Evolutionary conservation across 23 tunicate species (phyloP), one percentile per base, ranked within the genome.

Genomic region (Oikopleura dioica): DNA sequence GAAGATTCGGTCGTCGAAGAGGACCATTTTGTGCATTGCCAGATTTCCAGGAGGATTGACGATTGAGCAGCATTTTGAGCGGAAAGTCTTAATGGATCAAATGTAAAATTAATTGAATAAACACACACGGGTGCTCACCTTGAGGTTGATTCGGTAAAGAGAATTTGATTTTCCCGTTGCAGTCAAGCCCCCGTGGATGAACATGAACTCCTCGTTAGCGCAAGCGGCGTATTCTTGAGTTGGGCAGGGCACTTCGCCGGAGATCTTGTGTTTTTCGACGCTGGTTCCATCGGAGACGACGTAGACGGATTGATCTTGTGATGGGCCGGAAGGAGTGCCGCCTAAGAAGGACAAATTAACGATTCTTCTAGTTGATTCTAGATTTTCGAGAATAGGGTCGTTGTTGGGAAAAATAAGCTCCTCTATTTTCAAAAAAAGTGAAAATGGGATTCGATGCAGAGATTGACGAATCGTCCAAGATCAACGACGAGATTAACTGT

Each of bases 1-100:
- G 72, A 16, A 63, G 4, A 63, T 2, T 2, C 26, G 30, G 30
- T 28, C 33, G 4, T 63, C 26, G 32, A 63, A 23, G 4, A 2
- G 32, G 5, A 63, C 72, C 72, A 63, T 63, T 63, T 63, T 23
- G 26, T 63, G 72, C 72, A 63, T 63, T 2, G 72, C 72, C 2
- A 23, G 29, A 23, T 12, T 12, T 28, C 33, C 33, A 2, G 16
- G 4, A 63, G 30, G 5, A 28, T 28, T 28, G 26, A 12, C 26
- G 72, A 63, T 63, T 28, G 16, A 2, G 33, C 72, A 63, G 4
- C 33, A 12, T 63, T 63, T 63, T 23, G 32, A 16, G 4, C 72
- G 72, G 33, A 63, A 63, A 16, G 72, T 63, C 33, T 24, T 28
- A 63, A n/a, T n/a, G n/a, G n/a, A n/a, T n/a, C n/a, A n/a, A n/a